These are phyloP conservation scores for Neomonachus schauinslandi DNA, from an alignment of 2,113 vertebrate species.

Conservation along the genomic window DNA sequence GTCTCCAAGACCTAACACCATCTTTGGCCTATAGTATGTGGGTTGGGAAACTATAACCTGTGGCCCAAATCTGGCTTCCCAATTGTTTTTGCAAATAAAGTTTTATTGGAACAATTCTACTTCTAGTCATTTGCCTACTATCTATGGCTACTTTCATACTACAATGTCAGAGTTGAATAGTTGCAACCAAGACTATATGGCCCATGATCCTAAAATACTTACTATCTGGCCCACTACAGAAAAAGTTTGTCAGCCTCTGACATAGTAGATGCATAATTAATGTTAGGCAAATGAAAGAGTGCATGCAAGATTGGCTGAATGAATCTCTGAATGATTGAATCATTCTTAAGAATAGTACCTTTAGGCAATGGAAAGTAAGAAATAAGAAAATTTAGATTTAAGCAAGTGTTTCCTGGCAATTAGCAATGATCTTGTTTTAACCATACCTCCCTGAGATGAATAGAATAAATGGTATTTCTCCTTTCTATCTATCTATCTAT, in stretches of 20 bases:
- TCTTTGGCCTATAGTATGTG: neutral
- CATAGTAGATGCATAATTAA: neutral
- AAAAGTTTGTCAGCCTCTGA: neutral
- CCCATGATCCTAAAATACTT: neutral
- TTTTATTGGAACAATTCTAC: neutral
- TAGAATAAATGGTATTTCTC: neutral
- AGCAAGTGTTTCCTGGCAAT: neutral
- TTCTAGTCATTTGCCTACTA: neutral
- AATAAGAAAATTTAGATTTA: slow-evolving; percentile 27
- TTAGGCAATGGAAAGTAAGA: neutral
- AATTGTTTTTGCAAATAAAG: neutral
- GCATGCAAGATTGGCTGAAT: neutral
- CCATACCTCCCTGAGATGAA: neutral
- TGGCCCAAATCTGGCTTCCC: neutral
- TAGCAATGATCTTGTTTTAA: slow-evolving; percentile 10
- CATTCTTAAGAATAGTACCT: neutral
- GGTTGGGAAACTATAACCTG: neutral
- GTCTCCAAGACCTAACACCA: neutral
- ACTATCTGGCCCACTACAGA: neutral
- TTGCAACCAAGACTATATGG: neutral
- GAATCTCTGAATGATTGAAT: neutral
- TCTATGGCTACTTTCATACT: neutral
- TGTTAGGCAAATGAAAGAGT: neutral
- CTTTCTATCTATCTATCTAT: neutral
- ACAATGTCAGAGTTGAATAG: neutral